These are phyloP conservation scores for Ochlodes sylvanus DNA, from an alignment of 2,888 invertebrate genomes.

Conservation along the genomic window DNA sequence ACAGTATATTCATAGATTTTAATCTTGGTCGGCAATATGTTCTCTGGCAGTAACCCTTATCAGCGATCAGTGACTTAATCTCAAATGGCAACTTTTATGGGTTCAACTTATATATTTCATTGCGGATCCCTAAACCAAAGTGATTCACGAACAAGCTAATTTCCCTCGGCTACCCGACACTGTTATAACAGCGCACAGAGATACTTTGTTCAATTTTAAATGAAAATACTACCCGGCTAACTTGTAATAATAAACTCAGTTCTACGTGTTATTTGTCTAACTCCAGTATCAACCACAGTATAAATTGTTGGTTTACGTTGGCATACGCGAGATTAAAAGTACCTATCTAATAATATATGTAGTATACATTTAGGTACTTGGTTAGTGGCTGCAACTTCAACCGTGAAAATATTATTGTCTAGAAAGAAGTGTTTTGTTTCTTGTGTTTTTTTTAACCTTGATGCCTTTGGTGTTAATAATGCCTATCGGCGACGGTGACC, in stretches of 20 bases:
- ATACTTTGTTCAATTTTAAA: background rate
- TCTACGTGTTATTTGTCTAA: background rate
- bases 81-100: too few relatives aligned
- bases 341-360: background rate
- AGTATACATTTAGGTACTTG: too few relatives aligned
- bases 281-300: background rate
- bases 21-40: too few relatives aligned
- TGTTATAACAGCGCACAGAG: conserved; percentile 10
- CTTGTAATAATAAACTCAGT: background rate
- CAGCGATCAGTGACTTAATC: too few relatives aligned
- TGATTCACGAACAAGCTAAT: background rate
- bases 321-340: background rate
- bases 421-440: too few relatives aligned
- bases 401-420: too few relatives aligned
- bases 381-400: too few relatives aligned
- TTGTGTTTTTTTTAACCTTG: too few relatives aligned
- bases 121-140: background rate
- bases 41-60: too few relatives aligned
- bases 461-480: too few relatives aligned
- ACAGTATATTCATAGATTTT: too few relatives aligned
- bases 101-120: background rate
- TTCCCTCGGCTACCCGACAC: background rate
- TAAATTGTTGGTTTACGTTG: background rate
- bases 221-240: background rate
- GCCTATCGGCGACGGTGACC: too few relatives aligned